Percentiles rank a stretch among this genome's conserved stretches.
Evolutionary conservation across 2,113 vertebrate genomes (phyloP).

Genomic region (Alaudala cheleensis): DNA sequence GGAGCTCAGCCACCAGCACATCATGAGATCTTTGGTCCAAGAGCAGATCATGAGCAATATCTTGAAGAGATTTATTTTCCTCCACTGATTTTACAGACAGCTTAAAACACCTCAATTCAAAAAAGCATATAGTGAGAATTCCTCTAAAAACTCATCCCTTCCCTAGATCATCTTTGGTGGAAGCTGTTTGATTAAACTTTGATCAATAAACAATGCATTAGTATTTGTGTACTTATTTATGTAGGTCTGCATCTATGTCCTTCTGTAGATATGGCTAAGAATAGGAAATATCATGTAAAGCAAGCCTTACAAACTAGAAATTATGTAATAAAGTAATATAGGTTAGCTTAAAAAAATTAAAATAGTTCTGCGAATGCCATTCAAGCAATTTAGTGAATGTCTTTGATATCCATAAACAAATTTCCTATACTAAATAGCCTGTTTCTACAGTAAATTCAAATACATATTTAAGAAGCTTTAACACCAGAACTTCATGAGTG

Average conservation of each 20-base stretch:
- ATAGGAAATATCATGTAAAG: not conserved
- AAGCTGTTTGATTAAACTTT: not conserved
- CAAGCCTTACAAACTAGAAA: not conserved
- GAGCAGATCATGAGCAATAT: not conserved
- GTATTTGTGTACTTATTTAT: not conserved
- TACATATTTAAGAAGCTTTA: not conserved
- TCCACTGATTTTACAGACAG: accelerated
- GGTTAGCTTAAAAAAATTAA: not conserved
- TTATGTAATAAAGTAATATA: not conserved
- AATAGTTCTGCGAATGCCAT: not conserved
- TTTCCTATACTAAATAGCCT: not conserved
- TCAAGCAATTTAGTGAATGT: not conserved
- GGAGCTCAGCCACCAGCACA: not conserved
- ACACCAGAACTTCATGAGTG: not conserved
- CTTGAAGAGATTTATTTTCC: not conserved
- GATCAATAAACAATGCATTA: not conserved
- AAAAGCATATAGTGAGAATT: not conserved
- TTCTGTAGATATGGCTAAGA: not conserved
- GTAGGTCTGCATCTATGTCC: not conserved
- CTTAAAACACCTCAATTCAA: not conserved
- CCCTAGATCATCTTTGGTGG: not conserved
- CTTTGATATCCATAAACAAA: not conserved
- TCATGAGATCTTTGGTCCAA: accelerated
- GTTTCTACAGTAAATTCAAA: not conserved
- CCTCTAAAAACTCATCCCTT: not conserved